phyloP scores from a whole-genome alignment of 1,140 invertebrate genomes.

The Apis florea region DNA sequence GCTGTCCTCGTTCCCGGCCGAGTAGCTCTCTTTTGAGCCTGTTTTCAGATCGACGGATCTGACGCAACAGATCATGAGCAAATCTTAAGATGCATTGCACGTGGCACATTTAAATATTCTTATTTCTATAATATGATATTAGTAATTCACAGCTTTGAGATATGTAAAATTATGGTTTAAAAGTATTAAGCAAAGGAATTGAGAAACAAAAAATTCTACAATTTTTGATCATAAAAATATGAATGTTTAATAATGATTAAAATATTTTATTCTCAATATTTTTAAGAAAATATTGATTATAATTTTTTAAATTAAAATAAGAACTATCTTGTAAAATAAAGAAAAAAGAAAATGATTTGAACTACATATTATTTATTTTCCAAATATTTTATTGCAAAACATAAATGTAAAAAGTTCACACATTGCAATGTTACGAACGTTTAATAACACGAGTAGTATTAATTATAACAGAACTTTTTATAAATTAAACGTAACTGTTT shows the following conservation, averaged over 20 bases:
- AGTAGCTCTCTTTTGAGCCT: constrained; percentile 49
- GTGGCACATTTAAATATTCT: neutral
- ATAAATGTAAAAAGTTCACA: constrained; percentile 26
- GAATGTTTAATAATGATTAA: neutral
- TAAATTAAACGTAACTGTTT: constrained; percentile 46
- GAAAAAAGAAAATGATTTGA: neutral
- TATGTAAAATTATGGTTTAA: neutral
- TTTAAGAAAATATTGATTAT: neutral
- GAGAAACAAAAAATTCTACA: neutral
- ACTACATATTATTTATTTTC: neutral
- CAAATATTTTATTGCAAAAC: constrained; percentile 55
- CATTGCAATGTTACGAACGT: neutral
- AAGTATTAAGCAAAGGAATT: neutral
- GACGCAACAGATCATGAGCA: constrained; percentile 44
- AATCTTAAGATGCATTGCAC: constrained; percentile 21
- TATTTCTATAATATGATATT: neutral
- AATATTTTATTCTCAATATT: neutral
- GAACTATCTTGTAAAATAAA: neutral
- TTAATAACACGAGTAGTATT: constrained; percentile 33
- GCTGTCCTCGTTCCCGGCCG: constrained; percentile 41
- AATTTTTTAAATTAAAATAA: neutral
- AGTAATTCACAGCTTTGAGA: neutral
- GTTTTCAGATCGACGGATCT: constrained; percentile 49
- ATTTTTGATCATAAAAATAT: neutral
- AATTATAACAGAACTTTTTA: constrained; percentile 19